phyloP scores from a whole-genome alignment of 2,113 vertebrate species.

The Toxotes chatareus region DNA sequence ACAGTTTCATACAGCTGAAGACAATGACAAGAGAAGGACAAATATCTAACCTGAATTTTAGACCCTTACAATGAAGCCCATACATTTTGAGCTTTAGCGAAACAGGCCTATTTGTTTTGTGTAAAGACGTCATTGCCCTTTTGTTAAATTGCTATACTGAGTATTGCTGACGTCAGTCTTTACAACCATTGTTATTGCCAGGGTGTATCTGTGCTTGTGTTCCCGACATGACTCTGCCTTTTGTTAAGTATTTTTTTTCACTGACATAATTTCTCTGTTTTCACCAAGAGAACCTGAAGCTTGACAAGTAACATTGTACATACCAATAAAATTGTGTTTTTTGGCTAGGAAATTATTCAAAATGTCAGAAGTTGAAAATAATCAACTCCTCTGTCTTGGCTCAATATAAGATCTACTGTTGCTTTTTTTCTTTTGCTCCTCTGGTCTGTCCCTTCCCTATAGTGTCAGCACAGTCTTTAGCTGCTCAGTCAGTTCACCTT shows the following conservation, averaged over 20 bases:
- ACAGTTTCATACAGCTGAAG: conserved; percentile 37
- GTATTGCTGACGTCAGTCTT: conserved; percentile 54
- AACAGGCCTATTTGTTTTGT: conserved; percentile 31
- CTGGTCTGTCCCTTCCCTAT: conserved; percentile 11
- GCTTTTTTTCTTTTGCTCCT: not conserved
- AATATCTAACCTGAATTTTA: conserved; percentile 16
- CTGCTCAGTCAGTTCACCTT: conserved; percentile 33
- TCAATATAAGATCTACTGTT: conserved; percentile 41
- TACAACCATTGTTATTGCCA: conserved; percentile 33
- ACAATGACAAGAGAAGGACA: conserved; percentile 51
- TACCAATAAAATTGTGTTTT: conserved; percentile 39
- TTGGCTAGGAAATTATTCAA: conserved; percentile 45
- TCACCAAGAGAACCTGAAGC: conserved; percentile 17
- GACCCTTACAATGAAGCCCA: conserved; percentile 9
- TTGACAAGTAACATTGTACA: conserved; percentile 62
- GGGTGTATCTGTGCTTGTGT: conserved; percentile 15
- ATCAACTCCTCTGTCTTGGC: conserved; percentile 50
- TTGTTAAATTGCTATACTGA: conserved; percentile 49
- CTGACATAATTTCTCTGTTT: conserved; percentile 48
- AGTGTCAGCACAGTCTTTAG: conserved; percentile 42
- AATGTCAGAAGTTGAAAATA: conserved; percentile 55
- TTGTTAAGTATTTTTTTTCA: conserved; percentile 51
- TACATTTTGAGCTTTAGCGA: conserved; percentile 21
- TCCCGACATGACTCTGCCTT: conserved; percentile 59
- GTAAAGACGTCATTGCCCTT: conserved; percentile 45